Base-by-base conservation (phyloP, 2,797 vertebrate species). In the Hephaestus fuliginosus region DNA sequence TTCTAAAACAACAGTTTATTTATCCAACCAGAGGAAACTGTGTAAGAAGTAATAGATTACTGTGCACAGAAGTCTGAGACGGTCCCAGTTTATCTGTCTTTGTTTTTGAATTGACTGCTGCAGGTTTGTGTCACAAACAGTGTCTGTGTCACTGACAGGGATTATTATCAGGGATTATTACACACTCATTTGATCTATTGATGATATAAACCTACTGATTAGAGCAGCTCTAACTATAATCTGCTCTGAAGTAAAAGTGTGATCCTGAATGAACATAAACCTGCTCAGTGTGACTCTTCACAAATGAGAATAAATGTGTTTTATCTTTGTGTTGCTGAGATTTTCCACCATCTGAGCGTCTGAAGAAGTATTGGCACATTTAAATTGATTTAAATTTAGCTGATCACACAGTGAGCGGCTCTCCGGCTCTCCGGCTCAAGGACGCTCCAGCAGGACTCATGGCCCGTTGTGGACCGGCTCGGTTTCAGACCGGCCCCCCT, bases 381-480 rank as follows among this genome's bases (percentile, higher is more conserved):
- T 7, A 41, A 62, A 61, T 63, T 52, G 20, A 41, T 25, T 25
- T 14, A 11, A 6, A 8, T 44, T 3, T 12, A 0, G 2, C 22
- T 55, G 53, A 60, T 73, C 43, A 53, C 44, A 3, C 33, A 3
- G 25, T 25, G 48, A 67, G 66, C 3, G 62, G 22, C 39, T 30
- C 7, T 80, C 25, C 3, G 62, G 22, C 39, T 30, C 7, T 80
- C 25, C 25, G 49, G 81, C 78, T 85, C 69, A 74, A 83, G 85
- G 78, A 70, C 79, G 64, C 77, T 78, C 69, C 77, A 65, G 75
- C 56, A 39, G 77, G 66, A 64, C 53, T 36, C 53, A 2, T 0
- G 18, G 62, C 33, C 15, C n/a, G 56, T 17, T 46, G 78, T 33
- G 36, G 48, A 64, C 44, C 60, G 12, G 60, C 66, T 63, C 49